Evolutionary conservation across 2,797 vertebrate genomes (phyloP).

Genomic region (Lepus townsendii): DNA sequence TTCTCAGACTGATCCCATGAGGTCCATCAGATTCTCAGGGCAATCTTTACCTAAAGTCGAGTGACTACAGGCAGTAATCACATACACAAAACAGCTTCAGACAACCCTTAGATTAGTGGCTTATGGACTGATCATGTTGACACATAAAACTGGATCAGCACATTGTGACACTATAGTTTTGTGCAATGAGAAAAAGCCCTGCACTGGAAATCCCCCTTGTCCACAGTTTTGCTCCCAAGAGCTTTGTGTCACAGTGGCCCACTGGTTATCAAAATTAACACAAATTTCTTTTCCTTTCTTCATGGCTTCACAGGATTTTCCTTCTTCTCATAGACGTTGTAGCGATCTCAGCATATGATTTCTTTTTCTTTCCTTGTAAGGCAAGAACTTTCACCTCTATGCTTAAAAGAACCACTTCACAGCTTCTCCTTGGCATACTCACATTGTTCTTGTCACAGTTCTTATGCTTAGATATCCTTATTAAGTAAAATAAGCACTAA

Average conservation of each 20-base stretch:
- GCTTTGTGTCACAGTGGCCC: background rate
- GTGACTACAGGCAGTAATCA: background rate
- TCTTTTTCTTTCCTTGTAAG: background rate
- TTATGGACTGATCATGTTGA: background rate
- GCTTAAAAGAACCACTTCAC: background rate
- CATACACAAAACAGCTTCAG: conserved; percentile 1
- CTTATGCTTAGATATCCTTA: background rate
- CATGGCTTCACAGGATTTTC: background rate
- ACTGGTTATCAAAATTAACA: background rate
- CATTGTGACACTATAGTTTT: background rate
- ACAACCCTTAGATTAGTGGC: background rate
- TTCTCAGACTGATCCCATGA: background rate
- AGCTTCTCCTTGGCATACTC: background rate
- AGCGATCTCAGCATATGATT: background rate
- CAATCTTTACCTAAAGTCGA: background rate
- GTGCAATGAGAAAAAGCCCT: background rate
- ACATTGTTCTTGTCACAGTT: background rate
- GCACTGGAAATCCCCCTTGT: background rate
- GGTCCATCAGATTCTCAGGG: background rate
- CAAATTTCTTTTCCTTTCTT: background rate
- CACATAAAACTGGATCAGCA: background rate
- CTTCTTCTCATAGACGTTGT: background rate
- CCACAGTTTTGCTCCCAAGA: background rate
- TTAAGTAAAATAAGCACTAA: background rate
- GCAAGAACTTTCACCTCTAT: background rate